phyloP scores from a whole-genome alignment of 2,888 invertebrate species.

The Drosophila antonietae region DNA sequence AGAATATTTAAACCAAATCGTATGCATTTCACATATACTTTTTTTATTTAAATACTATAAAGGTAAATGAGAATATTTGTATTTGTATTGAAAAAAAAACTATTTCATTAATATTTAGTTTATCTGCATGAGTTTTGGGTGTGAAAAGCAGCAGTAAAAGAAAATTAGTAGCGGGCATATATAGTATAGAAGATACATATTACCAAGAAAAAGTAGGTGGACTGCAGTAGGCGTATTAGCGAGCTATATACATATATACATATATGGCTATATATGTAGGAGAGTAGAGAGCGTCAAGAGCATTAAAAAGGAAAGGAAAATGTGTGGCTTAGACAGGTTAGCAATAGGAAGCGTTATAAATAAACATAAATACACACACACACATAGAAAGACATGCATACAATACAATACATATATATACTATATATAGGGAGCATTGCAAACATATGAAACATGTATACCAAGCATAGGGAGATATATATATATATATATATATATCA shows the following conservation, averaged over 20 bases:
- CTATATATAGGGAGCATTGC: slow-evolving; percentile 69
- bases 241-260: slow-evolving; percentile 14
- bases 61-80: neutral
- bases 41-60: neutral
- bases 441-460: slow-evolving; percentile 71
- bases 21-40: neutral
- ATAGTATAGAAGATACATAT: slow-evolving; percentile 30
- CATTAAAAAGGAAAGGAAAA: slow-evolving; percentile 13
- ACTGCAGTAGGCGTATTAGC: slow-evolving; percentile 48
- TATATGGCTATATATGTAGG: slow-evolving; percentile 19
- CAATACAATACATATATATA: slow-evolving; percentile 21
- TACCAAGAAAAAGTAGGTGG: slow-evolving; percentile 29
- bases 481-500: slow-evolving; percentile 27
- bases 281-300: slow-evolving; percentile 42
- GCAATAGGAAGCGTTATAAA: slow-evolving; percentile 43
- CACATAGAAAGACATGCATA: neutral
- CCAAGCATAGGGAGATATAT: slow-evolving; percentile 42
- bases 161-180: slow-evolving; percentile 29
- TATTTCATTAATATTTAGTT: neutral
- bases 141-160: slow-evolving; percentile 44
- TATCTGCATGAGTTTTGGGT: slow-evolving; percentile 11
- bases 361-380: slow-evolving; percentile 19
- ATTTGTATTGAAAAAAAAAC: neutral
- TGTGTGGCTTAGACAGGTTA: slow-evolving; percentile 46
- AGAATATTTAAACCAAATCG: neutral